These are phyloP conservation scores for Microctenopoma lineatum DNA, from an alignment of 2,797 vertebrate genomes.

Conservation along the genomic window DNA sequence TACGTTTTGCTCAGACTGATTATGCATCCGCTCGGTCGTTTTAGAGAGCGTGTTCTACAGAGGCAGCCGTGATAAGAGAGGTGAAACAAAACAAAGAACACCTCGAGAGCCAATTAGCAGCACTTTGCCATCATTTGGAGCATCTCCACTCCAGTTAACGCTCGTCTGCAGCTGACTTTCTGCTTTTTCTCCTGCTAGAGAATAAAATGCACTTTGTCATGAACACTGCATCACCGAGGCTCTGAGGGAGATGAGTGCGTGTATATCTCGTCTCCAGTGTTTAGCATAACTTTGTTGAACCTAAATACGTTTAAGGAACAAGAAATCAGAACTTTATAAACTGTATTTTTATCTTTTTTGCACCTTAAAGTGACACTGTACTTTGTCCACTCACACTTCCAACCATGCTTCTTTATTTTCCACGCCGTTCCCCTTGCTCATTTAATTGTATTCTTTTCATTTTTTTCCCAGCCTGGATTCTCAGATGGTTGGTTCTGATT, in stretches of 20 bases:
- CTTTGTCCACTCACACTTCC: conserved; percentile 34
- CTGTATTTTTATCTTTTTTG: background rate
- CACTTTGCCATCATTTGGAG: conserved; percentile 65
- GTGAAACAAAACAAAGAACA: conserved; percentile 63
- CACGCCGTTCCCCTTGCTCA: conserved; percentile 49
- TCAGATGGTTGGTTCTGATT: conserved; percentile 95
- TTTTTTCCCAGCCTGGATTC: conserved; percentile 83
- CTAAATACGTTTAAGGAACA: background rate
- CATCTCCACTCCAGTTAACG: conserved; percentile 54
- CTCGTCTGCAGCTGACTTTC: conserved; percentile 49
- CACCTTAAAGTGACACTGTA: conserved; percentile 30
- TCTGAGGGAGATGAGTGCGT: background rate
- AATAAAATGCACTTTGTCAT: conserved; percentile 24
- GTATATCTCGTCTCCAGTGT: background rate
- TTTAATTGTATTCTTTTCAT: conserved; percentile 77
- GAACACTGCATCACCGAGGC: conserved; percentile 3
- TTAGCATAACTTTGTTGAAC: background rate
- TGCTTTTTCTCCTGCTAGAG: conserved; percentile 16
- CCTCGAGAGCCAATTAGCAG: conserved; percentile 66
- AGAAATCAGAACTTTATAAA: conserved; percentile 14
- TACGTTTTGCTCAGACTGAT: conserved; percentile 40
- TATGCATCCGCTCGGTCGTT: conserved; percentile 44
- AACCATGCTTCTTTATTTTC: conserved; percentile 41
- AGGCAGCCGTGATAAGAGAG: conserved; percentile 36
- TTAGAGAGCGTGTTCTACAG: conserved; percentile 37